A percentile compares a stretch with the other conserved stretches of the same genome.
Conservation (phyloP, 2,888 invertebrate genomes). For the Agrotis puta region DNA sequence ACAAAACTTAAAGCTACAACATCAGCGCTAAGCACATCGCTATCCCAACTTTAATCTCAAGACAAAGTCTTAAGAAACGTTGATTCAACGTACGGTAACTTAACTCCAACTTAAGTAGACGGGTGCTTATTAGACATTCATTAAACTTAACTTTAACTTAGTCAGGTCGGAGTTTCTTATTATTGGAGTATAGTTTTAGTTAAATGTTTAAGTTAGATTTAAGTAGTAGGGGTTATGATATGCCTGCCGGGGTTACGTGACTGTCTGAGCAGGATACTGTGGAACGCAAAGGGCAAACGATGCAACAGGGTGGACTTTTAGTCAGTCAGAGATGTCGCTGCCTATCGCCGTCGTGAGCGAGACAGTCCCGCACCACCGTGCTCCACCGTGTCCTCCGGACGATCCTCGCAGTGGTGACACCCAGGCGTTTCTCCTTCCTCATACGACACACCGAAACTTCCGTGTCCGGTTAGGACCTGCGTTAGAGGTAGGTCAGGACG, state of each 20-base stretch:
- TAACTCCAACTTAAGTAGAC: slow-evolving; percentile 46
- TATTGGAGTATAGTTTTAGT: slow-evolving; percentile 39
- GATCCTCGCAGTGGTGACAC: too few species aligned
- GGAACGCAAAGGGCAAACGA: too few species aligned
- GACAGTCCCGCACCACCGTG: too few species aligned
- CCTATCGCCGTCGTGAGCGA: too few species aligned
- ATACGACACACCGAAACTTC: too few species aligned
- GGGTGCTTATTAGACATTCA: slow-evolving; percentile 53
- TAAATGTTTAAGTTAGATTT: slow-evolving; percentile 43
- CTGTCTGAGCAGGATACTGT: too few species aligned
- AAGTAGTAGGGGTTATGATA: slow-evolving; percentile 5
- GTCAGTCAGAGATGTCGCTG: too few species aligned
- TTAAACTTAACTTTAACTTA: slow-evolving; percentile 38
- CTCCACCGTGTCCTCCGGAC: too few species aligned
- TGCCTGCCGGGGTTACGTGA: not conserved
- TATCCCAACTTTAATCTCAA: slow-evolving; percentile 44
- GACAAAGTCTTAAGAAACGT: slow-evolving; percentile 41
- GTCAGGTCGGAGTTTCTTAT: slow-evolving; percentile 34
- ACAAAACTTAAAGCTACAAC: slow-evolving; percentile 30
- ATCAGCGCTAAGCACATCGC: slow-evolving; percentile 42
- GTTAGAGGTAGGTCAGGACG: too few species aligned
- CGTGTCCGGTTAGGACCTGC: too few species aligned
- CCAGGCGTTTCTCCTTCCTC: too few species aligned
- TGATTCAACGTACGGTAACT: slow-evolving; percentile 44
- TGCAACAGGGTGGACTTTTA: too few species aligned